Conservation (phyloP, 2,797 vertebrate genomes). For the Enteromius mattozi region DNA sequence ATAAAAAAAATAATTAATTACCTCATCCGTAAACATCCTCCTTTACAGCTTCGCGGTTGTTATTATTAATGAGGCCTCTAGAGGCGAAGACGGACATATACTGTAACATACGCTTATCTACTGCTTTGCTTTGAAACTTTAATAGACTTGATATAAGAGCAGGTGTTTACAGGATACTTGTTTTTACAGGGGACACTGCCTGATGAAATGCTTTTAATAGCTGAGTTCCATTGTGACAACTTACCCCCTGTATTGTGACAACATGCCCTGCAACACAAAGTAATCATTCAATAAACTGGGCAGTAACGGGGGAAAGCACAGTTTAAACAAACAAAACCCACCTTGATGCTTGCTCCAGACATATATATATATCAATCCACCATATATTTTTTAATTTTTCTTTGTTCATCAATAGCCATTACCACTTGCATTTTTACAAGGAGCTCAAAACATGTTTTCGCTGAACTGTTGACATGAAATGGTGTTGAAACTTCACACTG, state of each 20-base stretch:
- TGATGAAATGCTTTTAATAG: background rate
- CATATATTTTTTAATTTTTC: no score
- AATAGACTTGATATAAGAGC: slow-evolving; percentile 8
- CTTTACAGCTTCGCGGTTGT: no score
- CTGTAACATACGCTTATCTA: background rate
- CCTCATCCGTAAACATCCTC: no score
- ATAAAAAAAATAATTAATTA: no score
- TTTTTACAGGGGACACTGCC: background rate
- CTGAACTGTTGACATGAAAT: background rate
- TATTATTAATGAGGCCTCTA: no score
- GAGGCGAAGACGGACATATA: no score
- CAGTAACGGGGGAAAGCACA: background rate
- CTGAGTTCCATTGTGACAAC: background rate
- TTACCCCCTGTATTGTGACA: background rate
- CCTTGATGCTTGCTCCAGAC: background rate
- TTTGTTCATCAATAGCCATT: background rate
- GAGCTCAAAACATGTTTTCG: background rate
- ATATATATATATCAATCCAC: background rate
- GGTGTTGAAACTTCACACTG: background rate
- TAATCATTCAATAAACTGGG: background rate
- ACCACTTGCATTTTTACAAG: background rate
- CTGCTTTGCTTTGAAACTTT: slow-evolving; percentile 21
- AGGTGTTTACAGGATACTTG: background rate
- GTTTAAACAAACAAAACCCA: background rate
- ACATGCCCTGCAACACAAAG: background rate